Conservation (phyloP, 92 coral and sea anemone genomes). For the Porites evermanni region DNA sequence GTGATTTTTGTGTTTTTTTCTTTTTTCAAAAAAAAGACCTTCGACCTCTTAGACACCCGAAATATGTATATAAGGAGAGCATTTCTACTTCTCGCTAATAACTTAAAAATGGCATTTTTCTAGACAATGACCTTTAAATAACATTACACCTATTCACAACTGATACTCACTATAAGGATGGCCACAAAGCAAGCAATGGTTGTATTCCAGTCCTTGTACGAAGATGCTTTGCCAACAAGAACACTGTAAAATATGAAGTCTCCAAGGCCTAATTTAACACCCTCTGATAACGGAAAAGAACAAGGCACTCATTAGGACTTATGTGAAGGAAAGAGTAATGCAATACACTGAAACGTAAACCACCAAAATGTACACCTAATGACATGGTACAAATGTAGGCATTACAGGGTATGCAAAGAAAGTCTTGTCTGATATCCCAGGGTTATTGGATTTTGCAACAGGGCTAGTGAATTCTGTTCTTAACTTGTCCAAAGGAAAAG, state of each 20-base stretch:
- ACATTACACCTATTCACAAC: not conserved
- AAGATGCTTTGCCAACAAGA: constrained; percentile 97
- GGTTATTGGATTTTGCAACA: no score
- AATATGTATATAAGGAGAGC: no score
- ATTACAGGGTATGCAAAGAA: no score
- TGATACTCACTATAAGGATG: constrained; percentile 93
- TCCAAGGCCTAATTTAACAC: constrained; percentile 98
- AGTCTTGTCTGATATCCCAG: no score
- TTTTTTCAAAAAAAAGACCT: no score
- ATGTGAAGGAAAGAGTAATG: not conserved
- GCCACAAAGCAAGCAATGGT: constrained; percentile 99
- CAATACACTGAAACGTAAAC: not conserved
- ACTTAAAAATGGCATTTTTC: no score
- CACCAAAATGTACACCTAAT: not conserved
- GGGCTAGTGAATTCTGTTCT: no score
- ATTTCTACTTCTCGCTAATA: no score
- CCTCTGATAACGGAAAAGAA: constrained; percentile 74
- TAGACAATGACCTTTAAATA: no score
- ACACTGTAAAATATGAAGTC: constrained; percentile 99
- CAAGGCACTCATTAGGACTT: not conserved
- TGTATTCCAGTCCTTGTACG: constrained; percentile 98
- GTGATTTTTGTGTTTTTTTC: no score
- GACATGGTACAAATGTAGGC: not conserved
- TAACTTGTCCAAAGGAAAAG: no score
- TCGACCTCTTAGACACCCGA: no score